Evolutionary conservation across 2,888 invertebrate species (phyloP), one percentile per base, ranked within the genome.

Genomic region (Leucoma salicis): DNA sequence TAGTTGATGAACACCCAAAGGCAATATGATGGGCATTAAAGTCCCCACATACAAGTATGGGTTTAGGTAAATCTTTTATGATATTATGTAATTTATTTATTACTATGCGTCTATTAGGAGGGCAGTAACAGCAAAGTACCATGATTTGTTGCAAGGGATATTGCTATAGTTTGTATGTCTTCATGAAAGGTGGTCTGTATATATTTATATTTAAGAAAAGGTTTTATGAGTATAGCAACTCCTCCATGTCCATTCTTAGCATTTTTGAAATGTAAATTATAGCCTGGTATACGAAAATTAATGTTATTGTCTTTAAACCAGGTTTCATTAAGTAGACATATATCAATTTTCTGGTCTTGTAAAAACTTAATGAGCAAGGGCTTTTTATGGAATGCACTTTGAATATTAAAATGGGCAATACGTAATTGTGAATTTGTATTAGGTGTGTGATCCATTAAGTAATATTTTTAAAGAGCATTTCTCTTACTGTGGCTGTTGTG

Each of bases 11-110:
- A 39, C 47, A 57, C 5, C 47, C 57, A 44, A 57, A 54, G 3
- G 42, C 42, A 6, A 54, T 31, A 28, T 57, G 49, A 33, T 53
- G 53, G 5, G 49, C 50, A 40, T 57, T 57, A 21, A 53, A 43
- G 32, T 52, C 29, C 5, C 31, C 37, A 2, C 4, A 10, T 2
- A 37, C 13, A 10, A 37, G 10, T 2, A 28, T 15, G 7, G 37
- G 29, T 13, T 14, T 29, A 1, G 31, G 37, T 7, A 37, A 7
- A 7, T 21, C 13, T 10, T 13, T 24, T 11, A 37, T 37, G 18
- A 37, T 21, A 13, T 31, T n/a, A 12, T 31, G 12, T 21, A 37
- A 15, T 18, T 8, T 29, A 2, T 12, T 31, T 2, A 29, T 8
- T 1, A 14, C 12, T 29, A 14, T 24, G 3, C 14, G 21, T 4